These are phyloP conservation scores for Colistium nudipinnis DNA, from an alignment of 2,113 vertebrate genomes.

Conservation along the genomic window DNA sequence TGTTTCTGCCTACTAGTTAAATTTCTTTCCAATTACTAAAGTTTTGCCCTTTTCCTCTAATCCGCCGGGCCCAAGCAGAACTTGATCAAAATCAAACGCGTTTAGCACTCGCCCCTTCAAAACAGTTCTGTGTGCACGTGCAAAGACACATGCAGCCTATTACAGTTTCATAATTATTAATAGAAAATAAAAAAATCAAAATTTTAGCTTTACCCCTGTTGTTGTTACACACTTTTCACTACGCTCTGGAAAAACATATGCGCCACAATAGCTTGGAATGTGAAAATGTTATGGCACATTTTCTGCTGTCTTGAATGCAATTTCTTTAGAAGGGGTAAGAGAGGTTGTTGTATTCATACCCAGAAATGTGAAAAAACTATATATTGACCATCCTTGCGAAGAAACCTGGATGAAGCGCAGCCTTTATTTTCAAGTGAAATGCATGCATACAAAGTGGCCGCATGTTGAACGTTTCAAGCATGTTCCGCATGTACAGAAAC, in stretches of 20 bases:
- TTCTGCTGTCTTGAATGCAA: not conserved
- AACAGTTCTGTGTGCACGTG: not conserved
- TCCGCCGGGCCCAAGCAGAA: not conserved
- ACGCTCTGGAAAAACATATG: not conserved
- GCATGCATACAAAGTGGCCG: not conserved
- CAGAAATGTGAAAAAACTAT: not conserved
- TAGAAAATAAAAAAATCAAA: too few relatives aligned
- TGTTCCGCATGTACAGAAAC: not conserved
- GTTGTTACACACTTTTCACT: too few relatives aligned
- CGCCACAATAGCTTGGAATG: not conserved
- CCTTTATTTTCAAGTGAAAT: conserved; percentile 11
- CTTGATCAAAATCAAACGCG: conserved; percentile 11
- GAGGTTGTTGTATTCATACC: not conserved
- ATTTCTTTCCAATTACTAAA: conserved; percentile 9
- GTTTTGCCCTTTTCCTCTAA: conserved; percentile 6
- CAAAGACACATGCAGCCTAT: too few relatives aligned
- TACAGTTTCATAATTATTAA: too few relatives aligned
- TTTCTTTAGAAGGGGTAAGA: not conserved
- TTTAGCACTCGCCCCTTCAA: conserved; percentile 8
- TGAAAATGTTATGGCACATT: not conserved
- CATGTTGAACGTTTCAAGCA: not conserved
- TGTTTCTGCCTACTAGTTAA: not conserved
- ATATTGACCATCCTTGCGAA: not conserved
- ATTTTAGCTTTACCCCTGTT: too few relatives aligned
- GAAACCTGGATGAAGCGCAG: not conserved